Conservation (phyloP, 1,140 invertebrate genomes). For the Drosophila tani region DNA sequence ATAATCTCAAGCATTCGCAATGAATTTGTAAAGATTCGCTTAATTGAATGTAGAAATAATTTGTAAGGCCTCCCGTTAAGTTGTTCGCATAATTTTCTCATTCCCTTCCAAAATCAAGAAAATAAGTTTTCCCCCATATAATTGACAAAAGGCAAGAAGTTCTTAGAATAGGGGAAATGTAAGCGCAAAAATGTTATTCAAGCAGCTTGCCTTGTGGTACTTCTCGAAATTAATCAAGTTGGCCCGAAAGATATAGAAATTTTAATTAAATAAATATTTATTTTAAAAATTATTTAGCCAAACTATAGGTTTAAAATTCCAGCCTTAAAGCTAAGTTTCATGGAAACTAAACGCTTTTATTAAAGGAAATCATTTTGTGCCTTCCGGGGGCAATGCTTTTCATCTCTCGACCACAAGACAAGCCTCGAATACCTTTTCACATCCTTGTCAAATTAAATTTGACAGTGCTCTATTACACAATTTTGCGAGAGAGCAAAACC, state of each 20-base stretch:
- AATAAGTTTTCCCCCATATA: slow-evolving; percentile 20
- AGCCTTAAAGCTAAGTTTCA: not conserved
- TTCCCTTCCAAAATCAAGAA: not conserved
- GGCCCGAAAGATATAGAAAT: no score
- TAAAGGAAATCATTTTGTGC: slow-evolving; percentile 20
- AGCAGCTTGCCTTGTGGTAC: not conserved
- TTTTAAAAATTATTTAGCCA: not conserved
- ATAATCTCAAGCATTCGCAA: slow-evolving; percentile 56
- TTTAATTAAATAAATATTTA: not conserved
- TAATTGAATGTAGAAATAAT: slow-evolving; percentile 64
- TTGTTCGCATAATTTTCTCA: slow-evolving; percentile 41
- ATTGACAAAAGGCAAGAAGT: slow-evolving; percentile 8
- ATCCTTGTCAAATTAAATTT: slow-evolving; percentile 72
- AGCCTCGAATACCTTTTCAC: slow-evolving; percentile 32
- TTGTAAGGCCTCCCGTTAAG: slow-evolving; percentile 45
- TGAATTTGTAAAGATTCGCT: slow-evolving; percentile 57
- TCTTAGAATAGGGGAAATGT: not conserved
- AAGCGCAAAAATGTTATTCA: not conserved
- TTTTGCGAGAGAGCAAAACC: slow-evolving; percentile 41
- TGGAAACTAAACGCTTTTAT: slow-evolving; percentile 6
- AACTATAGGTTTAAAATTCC: not conserved
- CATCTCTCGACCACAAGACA: not conserved
- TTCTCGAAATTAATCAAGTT: not conserved
- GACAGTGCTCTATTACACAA: slow-evolving; percentile 67
- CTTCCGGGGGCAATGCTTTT: slow-evolving; percentile 15